Conservation (phyloP, 2,888 invertebrate genomes). For the Brassicogethes aeneus region DNA sequence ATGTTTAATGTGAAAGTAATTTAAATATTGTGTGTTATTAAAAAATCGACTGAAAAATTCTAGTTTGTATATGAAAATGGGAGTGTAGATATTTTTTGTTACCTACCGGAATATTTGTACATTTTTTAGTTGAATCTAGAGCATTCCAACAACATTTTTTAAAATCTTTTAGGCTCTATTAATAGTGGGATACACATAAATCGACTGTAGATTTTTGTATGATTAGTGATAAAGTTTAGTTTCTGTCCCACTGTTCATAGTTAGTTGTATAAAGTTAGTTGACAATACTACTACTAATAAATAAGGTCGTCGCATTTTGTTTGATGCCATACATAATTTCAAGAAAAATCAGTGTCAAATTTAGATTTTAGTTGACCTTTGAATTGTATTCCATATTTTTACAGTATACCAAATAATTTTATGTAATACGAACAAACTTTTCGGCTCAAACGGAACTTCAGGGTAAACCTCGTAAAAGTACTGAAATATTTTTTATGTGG, state of each 20-base stretch:
- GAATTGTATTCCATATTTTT: conserved; percentile 16
- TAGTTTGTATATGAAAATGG: conserved; percentile 17
- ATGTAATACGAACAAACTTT: conserved; percentile 10
- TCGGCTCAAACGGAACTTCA: conserved; percentile 22
- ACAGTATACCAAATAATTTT: conserved; percentile 29
- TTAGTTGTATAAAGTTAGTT: conserved; percentile 3
- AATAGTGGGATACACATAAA: background rate
- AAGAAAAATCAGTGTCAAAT: conserved; percentile 22
- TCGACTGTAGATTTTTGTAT: background rate
- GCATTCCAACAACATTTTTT: conserved; percentile 19
- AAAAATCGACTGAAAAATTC: conserved; percentile 21
- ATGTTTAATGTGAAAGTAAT: conserved; percentile 1
- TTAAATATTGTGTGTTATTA: conserved; percentile 5
- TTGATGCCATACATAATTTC: conserved; percentile 4
- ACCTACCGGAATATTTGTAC: conserved; percentile 18
- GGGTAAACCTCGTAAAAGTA: conserved; percentile 28
- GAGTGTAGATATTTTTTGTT: conserved; percentile 23
- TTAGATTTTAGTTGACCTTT: conserved; percentile 15
- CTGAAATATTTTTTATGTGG: conserved; percentile 23
- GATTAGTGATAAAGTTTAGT: background rate
- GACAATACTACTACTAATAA: conserved; percentile 6
- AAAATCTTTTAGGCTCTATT: background rate
- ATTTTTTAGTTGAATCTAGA: conserved; percentile 12
- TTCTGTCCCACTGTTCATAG: background rate
- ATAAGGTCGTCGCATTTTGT: conserved; percentile 6